A percentile compares a stretch with the other conserved stretches of the same genome.
These are phyloP conservation scores for Actenoides hombroni DNA, from an alignment of 2,113 vertebrate species.

Conservation along the genomic window DNA sequence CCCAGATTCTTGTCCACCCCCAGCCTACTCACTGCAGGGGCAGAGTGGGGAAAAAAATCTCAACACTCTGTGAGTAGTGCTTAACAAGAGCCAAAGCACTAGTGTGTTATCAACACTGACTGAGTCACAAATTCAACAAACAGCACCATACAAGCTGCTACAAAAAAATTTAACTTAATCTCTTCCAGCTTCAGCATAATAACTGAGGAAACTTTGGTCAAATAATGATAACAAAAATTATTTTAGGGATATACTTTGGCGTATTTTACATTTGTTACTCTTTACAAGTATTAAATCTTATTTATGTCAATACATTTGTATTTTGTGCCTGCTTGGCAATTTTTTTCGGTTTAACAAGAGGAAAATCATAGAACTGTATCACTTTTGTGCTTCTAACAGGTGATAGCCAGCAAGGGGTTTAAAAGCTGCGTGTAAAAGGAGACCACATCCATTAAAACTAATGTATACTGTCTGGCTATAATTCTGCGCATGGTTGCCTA, in stretches of 20 bases:
- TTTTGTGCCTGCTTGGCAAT: background rate
- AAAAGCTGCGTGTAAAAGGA: background rate
- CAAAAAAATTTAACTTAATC: background rate
- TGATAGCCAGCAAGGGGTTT: background rate
- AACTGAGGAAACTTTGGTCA: background rate
- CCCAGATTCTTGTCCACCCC: background rate
- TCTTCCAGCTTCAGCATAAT: background rate
- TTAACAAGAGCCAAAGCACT: fast-evolving
- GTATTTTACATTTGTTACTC: background rate
- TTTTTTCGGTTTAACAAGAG: background rate
- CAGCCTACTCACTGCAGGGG: background rate
- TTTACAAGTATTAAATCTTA: background rate
- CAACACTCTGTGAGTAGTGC: background rate
- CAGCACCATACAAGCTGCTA: background rate
- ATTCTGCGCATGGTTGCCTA: background rate
- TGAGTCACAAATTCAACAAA: background rate
- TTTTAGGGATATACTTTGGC: background rate
- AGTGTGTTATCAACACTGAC: background rate
- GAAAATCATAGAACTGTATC: background rate
- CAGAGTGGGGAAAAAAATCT: background rate
- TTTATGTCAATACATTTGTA: background rate
- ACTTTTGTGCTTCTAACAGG: background rate
- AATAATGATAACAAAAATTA: background rate
- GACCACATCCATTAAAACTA: background rate
- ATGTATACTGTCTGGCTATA: background rate